Conservation (phyloP, 1,140 invertebrate species). For the Drosophila navojoa region DNA sequence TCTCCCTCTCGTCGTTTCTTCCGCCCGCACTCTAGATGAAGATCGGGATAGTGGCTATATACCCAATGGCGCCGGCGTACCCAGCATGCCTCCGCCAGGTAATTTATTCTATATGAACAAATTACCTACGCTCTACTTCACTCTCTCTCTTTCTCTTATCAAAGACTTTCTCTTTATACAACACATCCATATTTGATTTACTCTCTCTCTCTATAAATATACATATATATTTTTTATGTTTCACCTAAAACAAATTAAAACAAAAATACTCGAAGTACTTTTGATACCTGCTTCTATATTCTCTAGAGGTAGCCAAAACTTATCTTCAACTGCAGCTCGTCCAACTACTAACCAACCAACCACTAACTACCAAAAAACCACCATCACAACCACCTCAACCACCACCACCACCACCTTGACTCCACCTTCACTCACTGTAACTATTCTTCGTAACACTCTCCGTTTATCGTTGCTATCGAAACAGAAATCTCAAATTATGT, state of each 20-base stretch:
- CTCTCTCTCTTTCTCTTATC: conserved; percentile 39
- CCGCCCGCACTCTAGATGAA: conserved; percentile 23
- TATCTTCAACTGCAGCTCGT: conserved; percentile 71
- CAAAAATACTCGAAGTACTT: conserved; percentile 47
- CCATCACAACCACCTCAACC: conserved; percentile 46
- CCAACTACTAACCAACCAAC: conserved; percentile 60
- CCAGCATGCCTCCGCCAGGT: conserved; percentile 82
- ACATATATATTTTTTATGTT: conserved; percentile 52
- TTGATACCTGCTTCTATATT: conserved; percentile 74
- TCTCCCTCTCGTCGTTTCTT: background rate
- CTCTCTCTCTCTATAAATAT: conserved; percentile 21
- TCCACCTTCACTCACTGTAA: conserved; percentile 62
- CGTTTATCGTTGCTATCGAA: conserved; percentile 69
- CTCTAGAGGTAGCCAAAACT: conserved; percentile 71
- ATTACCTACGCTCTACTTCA: conserved; percentile 25
- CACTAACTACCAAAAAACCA: conserved; percentile 31
- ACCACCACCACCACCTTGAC: conserved; percentile 32
- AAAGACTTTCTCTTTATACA: conserved; percentile 21
- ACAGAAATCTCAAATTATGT: conserved; percentile 32
- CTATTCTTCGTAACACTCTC: conserved; percentile 49
- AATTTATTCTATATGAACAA: conserved; percentile 47
- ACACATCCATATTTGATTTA: conserved; percentile 49
- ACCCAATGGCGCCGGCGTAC: conserved; percentile 72
- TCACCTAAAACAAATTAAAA: conserved; percentile 36
- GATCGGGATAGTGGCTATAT: conserved; percentile 80